Evolutionary conservation across 2,113 vertebrate species (phyloP).

Genomic region (Odontesthes bonariensis): DNA sequence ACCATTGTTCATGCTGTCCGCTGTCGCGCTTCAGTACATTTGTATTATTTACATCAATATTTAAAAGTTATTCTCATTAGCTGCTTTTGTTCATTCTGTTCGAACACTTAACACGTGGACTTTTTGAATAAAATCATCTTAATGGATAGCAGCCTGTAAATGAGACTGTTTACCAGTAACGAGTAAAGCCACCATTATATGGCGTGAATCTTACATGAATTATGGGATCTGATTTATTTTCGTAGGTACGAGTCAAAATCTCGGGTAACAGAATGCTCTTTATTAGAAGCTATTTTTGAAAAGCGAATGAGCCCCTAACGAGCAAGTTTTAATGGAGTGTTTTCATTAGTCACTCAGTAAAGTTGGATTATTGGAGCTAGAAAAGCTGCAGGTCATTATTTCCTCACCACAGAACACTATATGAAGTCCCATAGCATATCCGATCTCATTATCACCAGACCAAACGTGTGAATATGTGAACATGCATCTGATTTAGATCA

Average conservation of each 20-base stretch:
- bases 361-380: neutral
- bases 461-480: neutral
- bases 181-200: neutral
- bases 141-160: conserved; percentile 7
- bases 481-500: neutral
- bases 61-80: no score
- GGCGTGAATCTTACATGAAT: conserved; percentile 1
- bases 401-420: conserved; percentile 5
- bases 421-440: neutral
- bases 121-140: no score
- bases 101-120: no score
- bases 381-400: conserved; percentile 28
- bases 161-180: conserved; percentile 14
- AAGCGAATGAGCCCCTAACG: conserved; percentile 32
- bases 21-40: no score
- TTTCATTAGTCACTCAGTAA: conserved; percentile 15
- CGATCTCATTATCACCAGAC: conserved; percentile 19
- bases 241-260: conserved; percentile 14
- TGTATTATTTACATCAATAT: no score
- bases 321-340: neutral
- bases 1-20: no score
- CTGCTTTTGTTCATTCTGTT: no score
- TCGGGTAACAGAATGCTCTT: neutral
- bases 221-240: conserved; percentile 29
- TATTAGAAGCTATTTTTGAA: neutral